Base-by-base conservation (phyloP, 2,888 invertebrate species). In the Tetheella fluctuosa region DNA sequence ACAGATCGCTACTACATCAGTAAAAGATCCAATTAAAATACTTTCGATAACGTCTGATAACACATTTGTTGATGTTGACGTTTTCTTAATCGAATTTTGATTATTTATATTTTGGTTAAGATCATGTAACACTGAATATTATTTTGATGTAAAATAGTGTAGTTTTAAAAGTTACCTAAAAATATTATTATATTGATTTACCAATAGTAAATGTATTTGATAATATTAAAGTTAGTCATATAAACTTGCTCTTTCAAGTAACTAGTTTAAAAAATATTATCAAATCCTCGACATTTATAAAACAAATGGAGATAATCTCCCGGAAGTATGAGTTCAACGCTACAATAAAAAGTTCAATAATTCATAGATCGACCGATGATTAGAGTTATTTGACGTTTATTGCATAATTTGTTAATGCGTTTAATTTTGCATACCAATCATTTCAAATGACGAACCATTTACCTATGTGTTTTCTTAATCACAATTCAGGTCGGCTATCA, bases 331-430 rank as follows among this genome's bases (percentile, higher is more conserved):
- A 20, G 17, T 48, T 48, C 48, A 48, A 20, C 20, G 8, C 17
- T 20, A 48, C 48, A 48, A 48, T 48, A 20, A 20, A 48, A 20
- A 20, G 48, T 48, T 48, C 48, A 20, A 48, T 48, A 48, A 48
- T 48, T 20, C 48, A 48, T 48, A 20, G 48, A 48, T 48, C 20
- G 10, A n/a, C 48, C 48, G 20, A 48, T 20, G 48, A 48, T 48
- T 48, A 20, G 48, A 48, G 3, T 20, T 17, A 48, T 20, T 48
- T 20, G 20, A 48, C 48, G 48, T 20, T 48, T 6, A 48, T 48
- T 48, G 48, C 48, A 20, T 48, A 48, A 48, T 48, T 48, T 48
- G 48, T 20, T 48, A 48, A 48, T 7, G 42, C 48, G 8, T n/a
- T 10, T 1, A 48, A 48, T 48, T 15, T 48, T 20, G 48, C 48